Conservation (phyloP, 2,113 vertebrate genomes). For the Azemiops feae region DNA sequence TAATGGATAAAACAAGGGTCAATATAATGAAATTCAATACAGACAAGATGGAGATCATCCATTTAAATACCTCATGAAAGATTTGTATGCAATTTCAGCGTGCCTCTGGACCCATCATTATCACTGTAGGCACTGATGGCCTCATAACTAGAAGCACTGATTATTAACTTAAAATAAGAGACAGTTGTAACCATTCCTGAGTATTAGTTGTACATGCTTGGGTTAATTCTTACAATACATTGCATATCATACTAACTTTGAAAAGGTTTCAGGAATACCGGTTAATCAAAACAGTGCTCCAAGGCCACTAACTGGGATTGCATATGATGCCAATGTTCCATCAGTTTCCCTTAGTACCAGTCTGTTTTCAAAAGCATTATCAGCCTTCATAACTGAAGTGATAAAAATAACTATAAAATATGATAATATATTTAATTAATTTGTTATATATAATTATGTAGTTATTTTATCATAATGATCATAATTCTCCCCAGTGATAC, state of each 20-base stretch:
- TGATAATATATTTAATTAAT: background rate
- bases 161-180: background rate
- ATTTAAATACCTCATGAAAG: background rate
- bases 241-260: background rate
- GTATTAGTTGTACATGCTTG: background rate
- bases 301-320: background rate
- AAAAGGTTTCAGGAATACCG: background rate
- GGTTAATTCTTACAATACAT: background rate
- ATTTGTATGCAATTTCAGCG: background rate
- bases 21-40: background rate
- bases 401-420: background rate
- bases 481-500: background rate
- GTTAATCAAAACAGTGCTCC: background rate
- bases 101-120: background rate
- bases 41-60: background rate
- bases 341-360: background rate
- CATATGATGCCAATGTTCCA: background rate
- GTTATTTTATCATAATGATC: background rate
- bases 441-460: too few species aligned
- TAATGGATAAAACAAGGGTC: background rate
- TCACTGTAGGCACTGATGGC: background rate
- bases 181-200: background rate
- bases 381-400: background rate
- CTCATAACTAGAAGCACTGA: background rate
- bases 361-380: background rate